These are phyloP conservation scores for Heterochromis multidens DNA, from an alignment of 2,113 vertebrate genomes.

Conservation along the genomic window DNA sequence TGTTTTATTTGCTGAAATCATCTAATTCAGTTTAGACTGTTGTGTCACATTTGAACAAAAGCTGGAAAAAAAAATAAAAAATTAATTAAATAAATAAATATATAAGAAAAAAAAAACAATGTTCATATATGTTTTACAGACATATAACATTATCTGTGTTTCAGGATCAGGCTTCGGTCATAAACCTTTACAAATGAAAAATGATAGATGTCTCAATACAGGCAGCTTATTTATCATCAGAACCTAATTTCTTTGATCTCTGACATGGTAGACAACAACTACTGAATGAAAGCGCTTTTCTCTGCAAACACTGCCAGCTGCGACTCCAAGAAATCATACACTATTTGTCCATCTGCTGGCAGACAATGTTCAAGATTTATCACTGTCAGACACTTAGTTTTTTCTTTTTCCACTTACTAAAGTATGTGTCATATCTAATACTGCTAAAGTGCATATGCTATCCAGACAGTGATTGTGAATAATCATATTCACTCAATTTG, in stretches of 20 bases:
- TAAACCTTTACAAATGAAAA: conserved; percentile 18
- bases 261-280: conserved; percentile 10
- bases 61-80: background rate
- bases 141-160: background rate
- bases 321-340: conserved; percentile 24
- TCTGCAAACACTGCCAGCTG: conserved; percentile 44
- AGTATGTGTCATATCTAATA: background rate
- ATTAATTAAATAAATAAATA: too few relatives aligned
- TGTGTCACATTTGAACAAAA: background rate
- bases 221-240: conserved; percentile 19
- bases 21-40: background rate
- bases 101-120: background rate
- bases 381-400: conserved; percentile 2
- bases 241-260: conserved; percentile 25
- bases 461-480: background rate
- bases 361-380: conserved; percentile 7
- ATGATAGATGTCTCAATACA: background rate
- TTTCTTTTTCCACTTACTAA: background rate
- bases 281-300: conserved; percentile 17
- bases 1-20: background rate
- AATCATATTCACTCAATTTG: background rate
- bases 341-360: conserved; percentile 14
- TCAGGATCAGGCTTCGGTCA: background rate
- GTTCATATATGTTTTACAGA: background rate
- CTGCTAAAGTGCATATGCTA: background rate